A percentile compares a stretch with the other conserved stretches of the same genome.
These are phyloP conservation scores for Gallinago undulata DNA, from an alignment of 2,113 vertebrate genomes.

Conservation along the genomic window DNA sequence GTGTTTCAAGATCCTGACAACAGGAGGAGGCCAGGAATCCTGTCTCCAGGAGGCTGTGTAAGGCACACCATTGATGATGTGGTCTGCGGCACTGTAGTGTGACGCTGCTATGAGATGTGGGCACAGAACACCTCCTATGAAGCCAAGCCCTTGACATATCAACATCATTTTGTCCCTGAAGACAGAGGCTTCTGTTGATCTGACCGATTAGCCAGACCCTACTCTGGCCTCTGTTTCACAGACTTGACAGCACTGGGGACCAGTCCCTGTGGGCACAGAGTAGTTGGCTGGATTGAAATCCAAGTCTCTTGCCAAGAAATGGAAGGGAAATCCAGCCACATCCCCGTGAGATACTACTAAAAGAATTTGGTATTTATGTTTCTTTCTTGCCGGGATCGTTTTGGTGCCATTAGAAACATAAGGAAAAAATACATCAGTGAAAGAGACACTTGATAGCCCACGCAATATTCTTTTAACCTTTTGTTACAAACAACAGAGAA, in stretches of 20 bases:
- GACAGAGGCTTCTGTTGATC: neutral
- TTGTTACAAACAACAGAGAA: neutral
- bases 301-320: neutral
- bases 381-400: neutral
- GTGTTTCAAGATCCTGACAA: neutral
- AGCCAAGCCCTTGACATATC: neutral
- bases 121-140: neutral
- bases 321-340: neutral
- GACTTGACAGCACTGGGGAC: neutral
- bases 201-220: neutral
- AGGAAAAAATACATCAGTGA: neutral
- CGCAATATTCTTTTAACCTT: constrained; percentile 1
- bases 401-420: constrained; percentile 3
- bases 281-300: neutral
- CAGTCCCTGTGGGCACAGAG: too few relatives aligned
- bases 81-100: neutral
- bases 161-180: neutral
- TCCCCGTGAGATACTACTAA: neutral
- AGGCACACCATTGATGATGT: neutral
- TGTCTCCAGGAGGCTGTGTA: neutral
- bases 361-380: neutral
- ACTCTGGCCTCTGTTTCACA: neutral
- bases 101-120: neutral
- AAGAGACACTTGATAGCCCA: neutral
- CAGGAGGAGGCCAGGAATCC: neutral